Conservation (phyloP, 2,113 vertebrate genomes). For the Phalacrocorax brasilianus region DNA sequence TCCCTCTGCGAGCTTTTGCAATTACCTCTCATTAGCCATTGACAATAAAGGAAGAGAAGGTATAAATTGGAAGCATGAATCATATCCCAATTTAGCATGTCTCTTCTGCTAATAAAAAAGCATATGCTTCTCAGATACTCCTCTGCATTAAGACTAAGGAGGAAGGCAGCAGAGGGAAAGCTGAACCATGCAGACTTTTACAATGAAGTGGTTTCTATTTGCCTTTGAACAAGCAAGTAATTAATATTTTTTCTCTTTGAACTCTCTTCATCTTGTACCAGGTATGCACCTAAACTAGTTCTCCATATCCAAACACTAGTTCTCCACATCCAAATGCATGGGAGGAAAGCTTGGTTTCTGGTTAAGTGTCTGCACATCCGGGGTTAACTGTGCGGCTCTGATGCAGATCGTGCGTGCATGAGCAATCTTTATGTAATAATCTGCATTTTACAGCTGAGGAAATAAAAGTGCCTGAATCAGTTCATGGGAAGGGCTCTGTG, state of each 20-base stretch:
- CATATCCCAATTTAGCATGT: constrained; percentile 25
- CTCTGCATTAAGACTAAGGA: neutral
- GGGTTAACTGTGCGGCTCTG: neutral
- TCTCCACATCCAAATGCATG: rapidly evolving
- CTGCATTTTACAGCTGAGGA: neutral
- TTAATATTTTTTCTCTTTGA: neutral
- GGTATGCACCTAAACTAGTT: neutral
- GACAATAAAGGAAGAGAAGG: constrained; percentile 36
- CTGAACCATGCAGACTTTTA: neutral
- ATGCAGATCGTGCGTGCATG: neutral
- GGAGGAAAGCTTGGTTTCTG: neutral
- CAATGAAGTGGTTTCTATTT: neutral
- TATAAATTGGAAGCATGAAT: constrained; percentile 49
- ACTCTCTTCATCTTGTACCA: neutral
- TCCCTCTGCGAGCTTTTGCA: neutral
- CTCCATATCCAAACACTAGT: neutral
- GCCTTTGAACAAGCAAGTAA: neutral
- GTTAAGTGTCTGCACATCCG: neutral
- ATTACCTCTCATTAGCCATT: constrained; percentile 39
- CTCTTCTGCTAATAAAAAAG: constrained; percentile 21
- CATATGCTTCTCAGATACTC: neutral
- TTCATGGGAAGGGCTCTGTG: neutral
- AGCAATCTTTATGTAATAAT: neutral
- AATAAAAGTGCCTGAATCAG: neutral
- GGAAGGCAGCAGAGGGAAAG: neutral